Evolutionary conservation across 1,140 invertebrate species (phyloP).

Genomic region (Aphidius ervi): DNA sequence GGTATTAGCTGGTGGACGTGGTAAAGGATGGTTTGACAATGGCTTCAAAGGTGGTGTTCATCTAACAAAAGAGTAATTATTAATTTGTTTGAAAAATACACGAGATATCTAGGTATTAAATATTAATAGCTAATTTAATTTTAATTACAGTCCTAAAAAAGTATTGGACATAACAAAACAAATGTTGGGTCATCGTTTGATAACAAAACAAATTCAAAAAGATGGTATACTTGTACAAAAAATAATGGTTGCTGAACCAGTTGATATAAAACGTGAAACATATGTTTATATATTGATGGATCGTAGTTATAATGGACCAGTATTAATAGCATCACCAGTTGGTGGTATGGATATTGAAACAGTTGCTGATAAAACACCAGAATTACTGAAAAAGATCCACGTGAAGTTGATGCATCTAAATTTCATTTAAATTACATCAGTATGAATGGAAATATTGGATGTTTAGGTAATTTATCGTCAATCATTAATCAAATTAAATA

Average conservation of each 20-base stretch:
- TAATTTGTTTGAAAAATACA: neutral
- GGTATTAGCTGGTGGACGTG: slow-evolving; percentile 95
- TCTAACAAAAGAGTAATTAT: slow-evolving; percentile 83
- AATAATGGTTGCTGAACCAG: slow-evolving; percentile 98
- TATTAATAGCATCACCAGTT: slow-evolving; percentile 88
- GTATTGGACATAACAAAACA: slow-evolving; percentile 70
- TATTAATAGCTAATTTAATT: no score
- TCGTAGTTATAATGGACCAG: slow-evolving; percentile 80
- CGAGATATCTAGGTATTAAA: neutral
- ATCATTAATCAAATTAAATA: slow-evolving; percentile 18
- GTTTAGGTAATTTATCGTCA: slow-evolving; percentile 59
- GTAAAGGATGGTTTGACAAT: slow-evolving; percentile 94
- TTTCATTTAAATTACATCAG: slow-evolving; percentile 95
- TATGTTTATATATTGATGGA: slow-evolving; percentile 98
- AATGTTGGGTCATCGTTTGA: slow-evolving; percentile 89
- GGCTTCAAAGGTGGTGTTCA: slow-evolving; percentile 99
- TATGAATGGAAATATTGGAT: slow-evolving; percentile 97
- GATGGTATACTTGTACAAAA: slow-evolving; percentile 91
- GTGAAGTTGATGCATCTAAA: slow-evolving; percentile 86
- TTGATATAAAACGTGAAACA: slow-evolving; percentile 91
- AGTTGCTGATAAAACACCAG: slow-evolving; percentile 91
- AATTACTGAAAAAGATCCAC: slow-evolving; percentile 79
- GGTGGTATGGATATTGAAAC: slow-evolving; percentile 97
- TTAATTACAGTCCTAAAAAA: slow-evolving; percentile 51
- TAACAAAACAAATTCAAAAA: slow-evolving; percentile 95